phyloP scores from a whole-genome alignment of 2,888 invertebrate genomes.

The Eupithecia pulchellata region DNA sequence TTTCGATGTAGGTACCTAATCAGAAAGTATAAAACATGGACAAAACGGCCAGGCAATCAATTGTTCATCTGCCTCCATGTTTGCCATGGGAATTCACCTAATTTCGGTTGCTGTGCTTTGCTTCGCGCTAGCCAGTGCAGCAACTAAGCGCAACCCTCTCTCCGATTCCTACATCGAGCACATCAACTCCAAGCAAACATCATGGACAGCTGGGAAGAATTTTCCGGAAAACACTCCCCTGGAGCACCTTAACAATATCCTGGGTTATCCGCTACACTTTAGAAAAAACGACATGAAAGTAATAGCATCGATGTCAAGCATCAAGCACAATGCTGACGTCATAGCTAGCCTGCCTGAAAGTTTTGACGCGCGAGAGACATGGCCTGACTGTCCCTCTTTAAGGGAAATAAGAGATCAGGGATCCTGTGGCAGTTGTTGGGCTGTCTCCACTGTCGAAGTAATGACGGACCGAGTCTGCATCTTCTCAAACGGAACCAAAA shows the following conservation, averaged over 20 bases:
- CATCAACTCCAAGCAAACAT: conserved; percentile 87
- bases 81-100: background rate
- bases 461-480: conserved; percentile 96
- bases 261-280: conserved; percentile 89
- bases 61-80: background rate
- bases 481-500: conserved; percentile 88
- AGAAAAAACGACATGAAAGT: conserved; percentile 73
- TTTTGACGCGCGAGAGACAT: conserved; percentile 92
- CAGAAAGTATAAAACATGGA: background rate
- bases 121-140: conserved; percentile 23
- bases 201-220: conserved; percentile 93
- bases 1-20: background rate
- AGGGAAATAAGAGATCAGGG: conserved; percentile 93
- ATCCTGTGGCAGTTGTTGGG: conserved; percentile 98
- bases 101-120: background rate
- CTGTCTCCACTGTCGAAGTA: conserved; percentile 95
- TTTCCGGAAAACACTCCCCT: conserved; percentile 86
- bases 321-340: conserved; percentile 62
- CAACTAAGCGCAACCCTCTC: conserved; percentile 78
- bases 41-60: background rate
- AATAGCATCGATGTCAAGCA: conserved; percentile 54
- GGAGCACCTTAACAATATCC: conserved; percentile 87
- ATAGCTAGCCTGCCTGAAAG: conserved; percentile 87
- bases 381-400: conserved; percentile 95
- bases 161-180: conserved; percentile 89